Conservation (phyloP, 1,140 invertebrate species). For the Brachionus koreanus region DNA sequence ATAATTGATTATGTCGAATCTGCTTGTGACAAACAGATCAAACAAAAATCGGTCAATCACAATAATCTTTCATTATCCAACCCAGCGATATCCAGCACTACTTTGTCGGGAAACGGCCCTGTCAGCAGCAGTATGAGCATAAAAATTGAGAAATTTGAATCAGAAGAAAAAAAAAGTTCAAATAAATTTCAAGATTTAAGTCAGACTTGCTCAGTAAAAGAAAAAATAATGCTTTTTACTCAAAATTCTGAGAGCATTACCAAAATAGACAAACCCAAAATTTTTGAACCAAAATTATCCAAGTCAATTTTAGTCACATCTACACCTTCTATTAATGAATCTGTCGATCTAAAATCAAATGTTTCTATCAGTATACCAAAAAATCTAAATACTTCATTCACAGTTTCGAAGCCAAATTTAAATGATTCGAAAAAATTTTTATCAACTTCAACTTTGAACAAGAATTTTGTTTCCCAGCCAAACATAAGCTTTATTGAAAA, state of each 20-base stretch:
- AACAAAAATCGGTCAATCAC: background rate
- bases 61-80: background rate
- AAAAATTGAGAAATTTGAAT: background rate
- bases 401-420: background rate
- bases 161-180: background rate
- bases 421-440: background rate
- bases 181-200: background rate
- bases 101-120: background rate
- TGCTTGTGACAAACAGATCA: constrained; percentile 32
- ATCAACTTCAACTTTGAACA: constrained; percentile 26
- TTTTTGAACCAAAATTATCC: constrained; percentile 5
- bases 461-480: background rate
- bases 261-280: background rate
- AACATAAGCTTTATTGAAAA: constrained; percentile 16
- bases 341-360: background rate
- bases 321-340: background rate
- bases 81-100: background rate
- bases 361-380: background rate
- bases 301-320: constrained; percentile 18
- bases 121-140: background rate
- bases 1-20: constrained; percentile 30
- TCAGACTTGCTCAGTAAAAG: background rate
- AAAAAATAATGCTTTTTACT: constrained; percentile 35
- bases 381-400: background rate
- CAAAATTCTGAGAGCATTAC: background rate